Evolutionary conservation across 2,888 invertebrate species (phyloP).

Genomic region (Heteromurus nitidus): DNA sequence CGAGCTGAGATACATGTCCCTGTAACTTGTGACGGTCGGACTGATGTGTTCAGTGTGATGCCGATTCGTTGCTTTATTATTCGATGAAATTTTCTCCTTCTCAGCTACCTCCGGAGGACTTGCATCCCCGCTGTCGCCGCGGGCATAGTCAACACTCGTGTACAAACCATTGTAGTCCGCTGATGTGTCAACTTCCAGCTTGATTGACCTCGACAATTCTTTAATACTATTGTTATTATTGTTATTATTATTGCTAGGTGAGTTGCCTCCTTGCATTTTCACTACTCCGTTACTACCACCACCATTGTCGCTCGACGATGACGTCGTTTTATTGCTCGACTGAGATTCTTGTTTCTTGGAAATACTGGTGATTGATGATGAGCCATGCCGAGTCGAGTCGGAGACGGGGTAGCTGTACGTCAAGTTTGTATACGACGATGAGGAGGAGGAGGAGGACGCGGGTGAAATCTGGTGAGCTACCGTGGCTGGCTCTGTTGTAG

Average conservation of each 20-base stretch:
- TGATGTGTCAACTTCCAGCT: conserved; percentile 46
- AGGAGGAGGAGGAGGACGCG: conserved; percentile 45
- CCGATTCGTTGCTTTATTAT: conserved; percentile 44
- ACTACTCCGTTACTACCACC: not conserved
- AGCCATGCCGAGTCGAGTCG: conserved; percentile 5
- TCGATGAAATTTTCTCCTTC: conserved; percentile 49
- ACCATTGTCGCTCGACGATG: no score
- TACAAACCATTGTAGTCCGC: conserved; percentile 46
- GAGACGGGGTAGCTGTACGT: conserved; percentile 51
- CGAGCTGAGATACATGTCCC: conserved; percentile 37
- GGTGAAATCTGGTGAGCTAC: conserved; percentile 56
- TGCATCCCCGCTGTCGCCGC: conserved; percentile 9
- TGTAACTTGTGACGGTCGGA: conserved; percentile 12
- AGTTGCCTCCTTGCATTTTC: not conserved
- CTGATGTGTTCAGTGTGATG: conserved; percentile 28
- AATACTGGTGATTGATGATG: conserved; percentile 20
- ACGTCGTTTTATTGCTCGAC: conserved; percentile 33
- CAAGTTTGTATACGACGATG: conserved; percentile 55
- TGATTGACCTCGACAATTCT: conserved; percentile 44
- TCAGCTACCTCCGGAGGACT: conserved; percentile 33
- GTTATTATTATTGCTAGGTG: conserved; percentile 10
- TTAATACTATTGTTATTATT: conserved; percentile 40
- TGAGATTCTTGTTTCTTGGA: conserved; percentile 53
- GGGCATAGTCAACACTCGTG: conserved; percentile 24
- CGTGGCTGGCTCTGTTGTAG: conserved; percentile 38